These are phyloP conservation scores for Caenorhabditis inopinata DNA, from an alignment of 1,140 invertebrate species.

Conservation along the genomic window DNA sequence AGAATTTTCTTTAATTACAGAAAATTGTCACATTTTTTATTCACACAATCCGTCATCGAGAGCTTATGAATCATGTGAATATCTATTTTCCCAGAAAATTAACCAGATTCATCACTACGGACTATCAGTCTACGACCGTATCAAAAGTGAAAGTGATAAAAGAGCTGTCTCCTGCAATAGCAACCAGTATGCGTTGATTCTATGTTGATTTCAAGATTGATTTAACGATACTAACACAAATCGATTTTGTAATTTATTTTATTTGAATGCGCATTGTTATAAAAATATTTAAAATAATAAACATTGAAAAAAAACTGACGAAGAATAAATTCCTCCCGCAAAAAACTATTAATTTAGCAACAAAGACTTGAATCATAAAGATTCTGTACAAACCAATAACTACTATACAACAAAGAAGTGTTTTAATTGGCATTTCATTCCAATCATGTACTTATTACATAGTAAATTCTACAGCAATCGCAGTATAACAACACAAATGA, in stretches of 20 bases:
- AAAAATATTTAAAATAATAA: no score
- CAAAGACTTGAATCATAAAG: no score
- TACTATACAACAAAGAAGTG: no score
- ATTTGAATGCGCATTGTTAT: neutral
- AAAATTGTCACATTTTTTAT: constrained; percentile 20
- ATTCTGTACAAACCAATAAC: no score
- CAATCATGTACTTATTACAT: no score
- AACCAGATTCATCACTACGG: neutral
- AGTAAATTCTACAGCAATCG: no score
- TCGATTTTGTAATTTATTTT: neutral
- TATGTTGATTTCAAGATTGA: no score
- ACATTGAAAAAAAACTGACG: no score
- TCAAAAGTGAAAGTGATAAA: neutral
- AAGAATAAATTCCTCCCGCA: no score
- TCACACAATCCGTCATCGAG: neutral
- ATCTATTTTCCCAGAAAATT: neutral
- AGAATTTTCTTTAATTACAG: neutral
- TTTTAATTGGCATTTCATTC: no score
- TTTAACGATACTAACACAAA: neutral
- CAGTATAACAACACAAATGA: no score
- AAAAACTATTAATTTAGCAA: no score
- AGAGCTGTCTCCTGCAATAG: neutral
- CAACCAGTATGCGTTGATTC: constrained; percentile 1
- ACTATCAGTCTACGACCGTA: neutral
- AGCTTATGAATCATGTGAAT: constrained; percentile 1